Evolutionary conservation across 2,888 invertebrate species (phyloP), one percentile per base, ranked within the genome.

Genomic region (Drosophila anomalata): DNA sequence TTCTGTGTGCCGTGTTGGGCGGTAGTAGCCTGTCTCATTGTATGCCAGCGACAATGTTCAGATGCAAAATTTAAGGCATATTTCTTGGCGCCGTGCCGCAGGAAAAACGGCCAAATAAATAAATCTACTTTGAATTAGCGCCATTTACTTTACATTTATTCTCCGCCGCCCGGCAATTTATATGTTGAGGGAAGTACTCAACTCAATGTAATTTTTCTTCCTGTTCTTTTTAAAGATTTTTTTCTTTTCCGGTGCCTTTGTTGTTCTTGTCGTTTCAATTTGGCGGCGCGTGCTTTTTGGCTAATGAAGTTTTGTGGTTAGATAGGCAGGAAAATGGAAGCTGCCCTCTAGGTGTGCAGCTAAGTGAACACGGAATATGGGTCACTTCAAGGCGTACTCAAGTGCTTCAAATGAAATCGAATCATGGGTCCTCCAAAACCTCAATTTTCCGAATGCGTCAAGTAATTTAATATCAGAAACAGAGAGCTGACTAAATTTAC

Each of bases 81-180:
- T 87, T 83, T 80, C 75, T 87, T 81, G 84, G 81, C 78, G 73
- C 80, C 55, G 66, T 75, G 87, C 77, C 82, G 73, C 79, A 63
- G 77, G 79, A 69, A 79, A 88, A 81, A 88, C 84, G 72, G 77
- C 85, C 88, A 81, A 84, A 88, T 85, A 85, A 87, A 85, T 88
- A 85, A 85, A 85, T 88, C 85, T 85, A 87, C 85, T 88, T 85
- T 85, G 88, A 88, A 85, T 85, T 85, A 85, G 85, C 85, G 87
- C 87, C 85, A 87, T 85, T 85, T 83, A 83, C 86, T 86, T 82
- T 77, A 80, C 82, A 82, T 86, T 82, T 86, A 82, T 82, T 86
- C 75, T 77, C 63, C 72, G 86, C 86, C 77, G 57, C 83, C 73
- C 66, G 77, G 77, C 71, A 86, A 82, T 82, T 82, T 82, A 82